These are phyloP conservation scores for Turritopsis dohrnii DNA, from an alignment of 30 jellyfish, hydroid and myxozoan species.

Conservation along the genomic window DNA sequence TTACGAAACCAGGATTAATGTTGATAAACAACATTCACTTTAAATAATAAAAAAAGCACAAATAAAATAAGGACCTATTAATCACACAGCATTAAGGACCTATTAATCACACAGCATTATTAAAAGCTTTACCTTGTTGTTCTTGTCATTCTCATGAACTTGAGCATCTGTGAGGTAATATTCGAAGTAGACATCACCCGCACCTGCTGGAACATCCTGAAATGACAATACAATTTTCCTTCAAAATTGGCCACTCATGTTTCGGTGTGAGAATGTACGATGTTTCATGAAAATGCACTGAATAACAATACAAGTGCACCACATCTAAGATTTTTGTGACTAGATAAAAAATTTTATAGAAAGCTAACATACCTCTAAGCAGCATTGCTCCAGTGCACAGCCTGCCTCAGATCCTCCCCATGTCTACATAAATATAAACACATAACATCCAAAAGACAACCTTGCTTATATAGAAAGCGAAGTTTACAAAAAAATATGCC, in stretches of 20 bases:
- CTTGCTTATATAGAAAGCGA: too few species aligned
- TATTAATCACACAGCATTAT: too few species aligned
- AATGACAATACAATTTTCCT: too few species aligned
- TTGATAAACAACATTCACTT: too few species aligned
- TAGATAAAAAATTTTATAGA: too few species aligned
- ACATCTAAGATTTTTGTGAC: background rate
- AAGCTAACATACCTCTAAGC: constrained; percentile 59
- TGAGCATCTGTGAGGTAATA: constrained; percentile 60
- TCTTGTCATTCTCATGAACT: constrained; percentile 26
- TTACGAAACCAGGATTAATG: too few species aligned
- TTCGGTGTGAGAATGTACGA: too few species aligned
- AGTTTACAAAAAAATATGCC: background rate
- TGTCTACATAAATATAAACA: constrained; percentile 41
- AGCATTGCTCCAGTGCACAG: constrained; percentile 84
- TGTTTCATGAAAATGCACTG: too few species aligned
- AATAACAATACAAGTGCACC: background rate
- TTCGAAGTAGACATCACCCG: constrained; percentile 92
- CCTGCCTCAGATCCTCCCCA: constrained; percentile 99
- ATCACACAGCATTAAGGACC: too few species aligned
- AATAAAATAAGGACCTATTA: too few species aligned
- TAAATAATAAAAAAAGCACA: too few species aligned
- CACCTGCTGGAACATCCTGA: constrained; percentile 69
- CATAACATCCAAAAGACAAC: background rate
- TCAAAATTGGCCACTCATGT: too few species aligned
- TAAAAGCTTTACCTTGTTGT: background rate